phyloP scores from a whole-genome alignment of 1,140 invertebrate genomes.

The Matsumurasca onukii region DNA sequence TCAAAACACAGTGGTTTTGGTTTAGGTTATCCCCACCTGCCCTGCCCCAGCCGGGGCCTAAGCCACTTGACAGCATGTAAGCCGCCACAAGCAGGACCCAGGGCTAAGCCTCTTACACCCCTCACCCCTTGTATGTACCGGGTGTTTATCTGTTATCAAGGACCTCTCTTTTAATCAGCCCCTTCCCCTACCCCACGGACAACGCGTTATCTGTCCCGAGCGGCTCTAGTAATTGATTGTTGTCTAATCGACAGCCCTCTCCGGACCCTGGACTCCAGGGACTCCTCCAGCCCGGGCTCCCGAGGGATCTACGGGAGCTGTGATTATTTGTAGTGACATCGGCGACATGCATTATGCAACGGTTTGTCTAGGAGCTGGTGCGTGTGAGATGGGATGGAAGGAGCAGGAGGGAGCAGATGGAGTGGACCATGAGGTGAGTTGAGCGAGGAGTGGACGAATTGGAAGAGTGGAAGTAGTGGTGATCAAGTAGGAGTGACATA shows the following conservation, averaged over 20 bases:
- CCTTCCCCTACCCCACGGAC: too few relatives aligned
- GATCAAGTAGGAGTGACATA: too few relatives aligned
- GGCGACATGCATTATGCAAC: not conserved
- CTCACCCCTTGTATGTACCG: not conserved
- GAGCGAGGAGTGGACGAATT: too few relatives aligned
- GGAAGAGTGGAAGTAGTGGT: too few relatives aligned
- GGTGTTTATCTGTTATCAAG: conserved; percentile 14
- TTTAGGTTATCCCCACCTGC: too few relatives aligned
- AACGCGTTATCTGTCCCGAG: conserved; percentile 13
- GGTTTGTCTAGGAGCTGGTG: too few relatives aligned
- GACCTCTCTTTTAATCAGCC: conserved; percentile 3
- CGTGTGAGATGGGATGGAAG: too few relatives aligned
- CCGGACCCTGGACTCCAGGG: not conserved
- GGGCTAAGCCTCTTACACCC: not conserved
- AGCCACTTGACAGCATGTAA: not conserved
- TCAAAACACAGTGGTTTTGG: too few relatives aligned
- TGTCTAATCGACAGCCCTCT: conserved; percentile 3
- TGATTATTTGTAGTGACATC: not conserved
- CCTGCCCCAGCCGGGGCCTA: too few relatives aligned
- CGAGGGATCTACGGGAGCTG: too few relatives aligned
- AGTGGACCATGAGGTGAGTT: too few relatives aligned
- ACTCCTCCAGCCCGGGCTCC: not conserved
- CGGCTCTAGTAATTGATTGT: conserved; percentile 15
- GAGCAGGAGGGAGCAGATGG: too few relatives aligned
- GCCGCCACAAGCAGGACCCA: not conserved